Evolutionary conservation across 2,797 vertebrate species (phyloP), one percentile per base, ranked within the genome.

Genomic region (Menidia menidia): DNA sequence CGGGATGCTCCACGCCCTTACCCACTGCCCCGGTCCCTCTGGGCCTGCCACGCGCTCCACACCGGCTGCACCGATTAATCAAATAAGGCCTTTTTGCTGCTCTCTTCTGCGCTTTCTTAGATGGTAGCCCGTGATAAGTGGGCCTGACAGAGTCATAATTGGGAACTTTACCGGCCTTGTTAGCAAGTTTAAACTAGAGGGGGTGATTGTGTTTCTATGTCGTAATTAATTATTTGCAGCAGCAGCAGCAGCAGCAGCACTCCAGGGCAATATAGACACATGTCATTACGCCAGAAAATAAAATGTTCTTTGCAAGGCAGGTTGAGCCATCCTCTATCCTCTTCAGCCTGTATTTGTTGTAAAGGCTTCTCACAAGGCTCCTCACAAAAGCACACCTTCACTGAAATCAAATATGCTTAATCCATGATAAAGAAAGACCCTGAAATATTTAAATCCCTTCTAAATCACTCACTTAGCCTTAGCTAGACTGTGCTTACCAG

Each of bases 41-140:
- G 77, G 89, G 79, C 77, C 83, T 82, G 87, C 84, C 86, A 87
- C 83, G 83, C 83, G 85, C 86, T 90, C 89, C 75, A 86, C 89
- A 91, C 83, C 83, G 76, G 89, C 87, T 91, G 84, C 84, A 80
- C 88, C 80, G 81, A 93, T 93, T 93, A 91, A 93, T 94, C 92
- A 93, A 90, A 92, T 81, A 85, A 85, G 77, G 71, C 79, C 84
- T 88, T 91, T 25, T 76, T 85, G 80, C 73, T 71, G 76, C 80
- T 86, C 67, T 71, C 69, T 85, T 90, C 89, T 71, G 57, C 55
- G 30, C 75, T 71, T 75, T 84, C 77, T 60, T 51, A 80, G 75
- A 85, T 64, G 66, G 59, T 11, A 68, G 81, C 75, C 53, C 74
- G 82, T 70, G 74, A 84, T 84, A 88, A 83, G 85, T 71, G 78